Conservation (phyloP, 2,113 vertebrate species). For the Malurus cyaneus region DNA sequence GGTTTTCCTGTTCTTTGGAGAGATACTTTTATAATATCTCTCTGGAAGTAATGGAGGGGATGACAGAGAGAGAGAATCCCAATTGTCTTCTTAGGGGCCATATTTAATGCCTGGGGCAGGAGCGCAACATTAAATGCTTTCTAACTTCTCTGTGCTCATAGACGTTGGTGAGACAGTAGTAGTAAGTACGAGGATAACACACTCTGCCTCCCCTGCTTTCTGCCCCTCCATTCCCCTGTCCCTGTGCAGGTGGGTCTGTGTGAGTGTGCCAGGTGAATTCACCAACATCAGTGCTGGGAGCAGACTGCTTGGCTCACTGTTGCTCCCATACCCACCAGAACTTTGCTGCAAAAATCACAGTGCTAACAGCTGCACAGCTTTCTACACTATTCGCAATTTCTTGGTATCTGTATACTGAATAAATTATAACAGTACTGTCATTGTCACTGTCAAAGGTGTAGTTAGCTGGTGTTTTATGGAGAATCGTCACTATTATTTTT, state of each 20-base stretch:
- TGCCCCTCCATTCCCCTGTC: neutral
- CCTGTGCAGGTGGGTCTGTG: neutral
- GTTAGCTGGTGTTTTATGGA: neutral
- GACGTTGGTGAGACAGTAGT: accelerated
- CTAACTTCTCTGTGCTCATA: neutral
- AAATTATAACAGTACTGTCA: neutral
- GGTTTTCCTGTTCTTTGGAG: neutral
- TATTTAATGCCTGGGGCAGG: neutral
- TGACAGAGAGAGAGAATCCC: neutral
- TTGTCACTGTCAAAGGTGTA: neutral
- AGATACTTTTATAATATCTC: neutral
- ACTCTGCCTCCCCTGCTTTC: neutral
- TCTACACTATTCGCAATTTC: neutral
- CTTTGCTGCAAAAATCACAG: neutral
- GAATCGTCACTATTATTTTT: neutral
- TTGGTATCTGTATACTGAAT: neutral
- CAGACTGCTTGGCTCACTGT: neutral
- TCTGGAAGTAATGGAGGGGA: neutral
- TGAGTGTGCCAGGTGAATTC: accelerated
- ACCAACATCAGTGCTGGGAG: neutral
- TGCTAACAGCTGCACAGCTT: neutral
- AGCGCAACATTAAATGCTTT: neutral
- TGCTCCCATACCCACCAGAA: neutral
- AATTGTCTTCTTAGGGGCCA: neutral
- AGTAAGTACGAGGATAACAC: neutral